Evolutionary conservation across 2,888 invertebrate genomes (phyloP).

Genomic region (Zelleria hepariella): DNA sequence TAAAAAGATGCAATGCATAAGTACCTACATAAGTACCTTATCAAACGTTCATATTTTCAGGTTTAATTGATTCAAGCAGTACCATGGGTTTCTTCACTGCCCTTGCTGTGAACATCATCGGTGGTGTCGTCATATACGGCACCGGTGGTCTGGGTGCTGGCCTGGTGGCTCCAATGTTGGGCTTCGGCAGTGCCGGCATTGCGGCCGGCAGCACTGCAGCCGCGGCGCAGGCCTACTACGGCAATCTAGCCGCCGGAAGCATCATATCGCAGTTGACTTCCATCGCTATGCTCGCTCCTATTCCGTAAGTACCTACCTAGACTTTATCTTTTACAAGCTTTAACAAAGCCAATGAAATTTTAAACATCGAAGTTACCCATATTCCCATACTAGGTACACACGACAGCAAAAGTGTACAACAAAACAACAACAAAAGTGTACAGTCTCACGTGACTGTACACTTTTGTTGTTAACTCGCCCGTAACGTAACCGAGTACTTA

Average conservation of each 20-base stretch:
- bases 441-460: too few relatives aligned
- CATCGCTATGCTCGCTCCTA: constrained; percentile 49
- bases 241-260: constrained; percentile 47
- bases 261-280: constrained; percentile 45
- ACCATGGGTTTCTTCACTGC: background rate
- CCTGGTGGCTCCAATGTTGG: constrained; percentile 32
- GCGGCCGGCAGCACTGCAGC: constrained; percentile 43
- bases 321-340: background rate
- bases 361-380: too few relatives aligned
- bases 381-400: too few relatives aligned
- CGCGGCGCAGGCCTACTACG: constrained; percentile 45
- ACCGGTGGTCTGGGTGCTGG: constrained; percentile 19
- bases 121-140: constrained; percentile 10
- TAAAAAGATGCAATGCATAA: too few relatives aligned
- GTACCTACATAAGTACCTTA: too few relatives aligned
- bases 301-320: constrained; percentile 29
- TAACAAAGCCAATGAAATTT: background rate
- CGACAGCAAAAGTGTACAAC: too few relatives aligned
- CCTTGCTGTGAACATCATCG: constrained; percentile 1
- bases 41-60: too few relatives aligned
- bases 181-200: constrained; percentile 42
- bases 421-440: too few relatives aligned
- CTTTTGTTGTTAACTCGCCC: too few relatives aligned
- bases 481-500: too few relatives aligned
- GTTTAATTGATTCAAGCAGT: background rate